These are phyloP conservation scores for Drosophila kuntzei DNA, from an alignment of 2,888 invertebrate species.

Conservation along the genomic window DNA sequence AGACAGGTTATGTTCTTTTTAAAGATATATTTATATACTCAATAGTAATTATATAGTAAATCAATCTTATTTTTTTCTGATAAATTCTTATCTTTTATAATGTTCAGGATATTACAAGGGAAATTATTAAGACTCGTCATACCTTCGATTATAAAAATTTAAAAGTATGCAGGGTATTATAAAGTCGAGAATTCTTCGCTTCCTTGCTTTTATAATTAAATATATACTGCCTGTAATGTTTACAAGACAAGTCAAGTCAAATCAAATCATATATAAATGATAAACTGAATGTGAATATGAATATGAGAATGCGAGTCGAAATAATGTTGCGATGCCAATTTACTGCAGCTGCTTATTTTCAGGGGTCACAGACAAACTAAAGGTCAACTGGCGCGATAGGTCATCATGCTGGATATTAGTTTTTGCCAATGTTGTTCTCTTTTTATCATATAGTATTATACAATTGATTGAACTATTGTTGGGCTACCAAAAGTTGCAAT, in stretches of 20 bases:
- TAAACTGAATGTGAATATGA: neutral
- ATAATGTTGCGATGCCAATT: constrained; percentile 5
- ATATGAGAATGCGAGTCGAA: neutral
- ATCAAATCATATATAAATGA: constrained; percentile 1
- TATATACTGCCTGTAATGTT: neutral
- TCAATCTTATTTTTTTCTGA: neutral
- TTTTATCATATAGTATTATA: neutral
- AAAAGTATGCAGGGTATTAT: neutral
- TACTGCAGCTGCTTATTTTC: neutral
- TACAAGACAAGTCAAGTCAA: neutral
- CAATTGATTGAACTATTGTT: constrained; percentile 27
- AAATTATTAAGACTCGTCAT: too few relatives aligned
- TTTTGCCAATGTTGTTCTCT: neutral
- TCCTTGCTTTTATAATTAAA: neutral
- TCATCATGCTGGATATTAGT: constrained; percentile 8
- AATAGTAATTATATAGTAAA: neutral
- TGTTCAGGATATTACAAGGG: too few relatives aligned
- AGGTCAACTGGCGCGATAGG: neutral
- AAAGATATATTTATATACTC: neutral
- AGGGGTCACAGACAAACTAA: neutral
- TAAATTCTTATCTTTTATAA: neutral
- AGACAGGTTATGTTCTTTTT: neutral
- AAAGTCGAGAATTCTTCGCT: neutral
- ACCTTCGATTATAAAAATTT: too few relatives aligned
- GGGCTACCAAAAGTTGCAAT: constrained; percentile 26